These are phyloP conservation scores for Brachionichthys hirsutus DNA, from an alignment of 2,113 vertebrate genomes.

Conservation along the genomic window DNA sequence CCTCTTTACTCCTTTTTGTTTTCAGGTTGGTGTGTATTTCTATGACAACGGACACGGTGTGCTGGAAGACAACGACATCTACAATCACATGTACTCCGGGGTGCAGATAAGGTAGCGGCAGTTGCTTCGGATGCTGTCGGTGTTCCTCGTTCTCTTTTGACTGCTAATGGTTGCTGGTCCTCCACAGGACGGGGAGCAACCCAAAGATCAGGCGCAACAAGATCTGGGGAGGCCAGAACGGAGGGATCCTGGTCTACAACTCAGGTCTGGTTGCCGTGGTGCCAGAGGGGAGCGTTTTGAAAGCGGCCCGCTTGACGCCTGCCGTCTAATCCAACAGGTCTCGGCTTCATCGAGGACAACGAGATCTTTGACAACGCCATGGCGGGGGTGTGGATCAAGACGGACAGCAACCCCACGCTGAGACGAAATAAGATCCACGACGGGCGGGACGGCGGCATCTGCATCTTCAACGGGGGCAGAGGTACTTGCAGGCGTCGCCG, in stretches of 20 bases:
- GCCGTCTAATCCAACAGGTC: slow-evolving; percentile 72
- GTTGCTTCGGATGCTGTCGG: no score
- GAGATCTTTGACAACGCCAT: slow-evolving; percentile 99
- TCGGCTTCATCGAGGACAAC: slow-evolving; percentile 99
- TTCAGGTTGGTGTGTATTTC: slow-evolving; percentile 97
- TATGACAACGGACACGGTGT: slow-evolving; percentile 99
- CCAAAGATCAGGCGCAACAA: slow-evolving; percentile 99
- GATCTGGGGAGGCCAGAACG: slow-evolving; percentile 99
- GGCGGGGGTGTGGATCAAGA: slow-evolving; percentile 99
- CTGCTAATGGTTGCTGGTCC: neutral
- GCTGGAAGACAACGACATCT: slow-evolving; percentile 99
- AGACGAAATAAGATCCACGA: slow-evolving; percentile 99
- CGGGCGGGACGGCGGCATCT: slow-evolving; percentile 97
- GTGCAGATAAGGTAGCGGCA: slow-evolving; percentile 93
- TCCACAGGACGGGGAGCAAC: slow-evolving; percentile 94
- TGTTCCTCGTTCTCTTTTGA: neutral
- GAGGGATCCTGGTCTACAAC: slow-evolving; percentile 99
- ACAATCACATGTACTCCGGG: slow-evolving; percentile 99
- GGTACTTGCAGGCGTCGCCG: slow-evolving; percentile 68
- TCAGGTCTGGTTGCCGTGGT: slow-evolving; percentile 80
- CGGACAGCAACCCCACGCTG: slow-evolving; percentile 98
- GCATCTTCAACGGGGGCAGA: slow-evolving; percentile 99
- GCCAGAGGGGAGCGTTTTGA: no score
- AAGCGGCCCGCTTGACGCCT: neutral
- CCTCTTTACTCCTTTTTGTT: neutral